A percentile compares a stretch with the other conserved stretches of the same genome.
Conservation (phyloP, 2,797 vertebrate species). For the Sebastes kiyomatsui region DNA sequence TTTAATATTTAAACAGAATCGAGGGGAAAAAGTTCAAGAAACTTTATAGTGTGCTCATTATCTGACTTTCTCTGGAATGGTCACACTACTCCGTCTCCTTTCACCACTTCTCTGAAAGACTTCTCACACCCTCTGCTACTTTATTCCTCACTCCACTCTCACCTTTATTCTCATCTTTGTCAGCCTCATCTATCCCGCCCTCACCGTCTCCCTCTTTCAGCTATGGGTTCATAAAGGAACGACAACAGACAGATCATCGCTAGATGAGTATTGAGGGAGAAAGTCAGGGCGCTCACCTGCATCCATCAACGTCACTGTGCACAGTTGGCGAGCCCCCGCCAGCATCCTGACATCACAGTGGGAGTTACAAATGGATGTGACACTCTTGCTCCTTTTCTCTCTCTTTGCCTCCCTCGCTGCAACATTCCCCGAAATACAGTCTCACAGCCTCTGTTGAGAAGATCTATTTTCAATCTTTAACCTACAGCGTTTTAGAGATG, state of each 20-base stretch:
- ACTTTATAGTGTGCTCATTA: slow-evolving; percentile 42
- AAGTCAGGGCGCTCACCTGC: slow-evolving; percentile 55
- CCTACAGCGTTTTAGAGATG: slow-evolving; percentile 39
- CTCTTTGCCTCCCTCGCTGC: slow-evolving; percentile 10
- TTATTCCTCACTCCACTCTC: slow-evolving; percentile 29
- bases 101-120: neutral
- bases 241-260: slow-evolving; percentile 52
- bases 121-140: neutral
- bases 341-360: slow-evolving; percentile 64
- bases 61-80: slow-evolving; percentile 19
- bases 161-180: slow-evolving; percentile 41
- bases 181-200: slow-evolving; percentile 33
- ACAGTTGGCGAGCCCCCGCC: slow-evolving; percentile 54
- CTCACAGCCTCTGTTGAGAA: slow-evolving; percentile 19
- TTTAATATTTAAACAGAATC: slow-evolving; percentile 80
- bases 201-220: slow-evolving; percentile 18
- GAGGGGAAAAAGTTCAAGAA: slow-evolving; percentile 68
- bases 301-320: slow-evolving; percentile 64
- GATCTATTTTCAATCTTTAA: slow-evolving; percentile 57
- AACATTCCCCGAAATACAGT: slow-evolving; percentile 41
- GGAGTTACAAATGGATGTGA: slow-evolving; percentile 76
- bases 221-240: slow-evolving; percentile 50
- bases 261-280: slow-evolving; percentile 57
- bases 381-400: slow-evolving; percentile 57
- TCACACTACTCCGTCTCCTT: slow-evolving; percentile 3